phyloP scores from a whole-genome alignment of 1,140 invertebrate genomes.

The Holcopasites calliopsidis region DNA sequence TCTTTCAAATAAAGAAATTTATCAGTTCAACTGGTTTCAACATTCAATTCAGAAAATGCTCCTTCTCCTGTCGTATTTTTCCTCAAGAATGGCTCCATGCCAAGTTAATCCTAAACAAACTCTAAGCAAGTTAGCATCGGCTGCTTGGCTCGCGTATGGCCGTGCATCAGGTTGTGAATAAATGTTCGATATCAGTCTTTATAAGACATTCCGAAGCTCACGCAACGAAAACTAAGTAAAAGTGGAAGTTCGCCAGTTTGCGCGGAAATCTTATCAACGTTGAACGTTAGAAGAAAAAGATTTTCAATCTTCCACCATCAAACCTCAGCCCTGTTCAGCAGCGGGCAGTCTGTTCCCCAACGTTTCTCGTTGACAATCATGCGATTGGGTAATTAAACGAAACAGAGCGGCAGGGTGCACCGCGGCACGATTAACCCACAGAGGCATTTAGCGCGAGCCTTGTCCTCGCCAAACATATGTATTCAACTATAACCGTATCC shows the following conservation, averaged over 20 bases:
- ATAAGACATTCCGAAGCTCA: neutral
- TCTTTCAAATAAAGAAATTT: too few relatives aligned
- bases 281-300: neutral
- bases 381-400: conserved; percentile 1
- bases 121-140: conserved; percentile 49
- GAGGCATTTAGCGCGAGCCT: conserved; percentile 7
- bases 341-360: neutral
- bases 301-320: too few relatives aligned
- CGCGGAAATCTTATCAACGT: conserved; percentile 3
- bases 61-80: conserved; percentile 9
- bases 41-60: too few relatives aligned
- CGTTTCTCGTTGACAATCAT: neutral
- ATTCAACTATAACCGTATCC: neutral
- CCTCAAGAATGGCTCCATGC: conserved; percentile 54
- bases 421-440: conserved; percentile 6
- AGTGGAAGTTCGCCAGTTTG: neutral
- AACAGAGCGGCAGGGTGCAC: neutral
- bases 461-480: neutral
- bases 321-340: too few relatives aligned
- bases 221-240: neutral
- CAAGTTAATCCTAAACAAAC: conserved; percentile 57
- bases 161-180: conserved; percentile 58
- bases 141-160: conserved; percentile 1
- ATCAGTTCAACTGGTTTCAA: neutral
- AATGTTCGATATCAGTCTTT: conserved; percentile 2